phyloP scores from a whole-genome alignment of 2,113 vertebrate genomes.

The Esox niger region DNA sequence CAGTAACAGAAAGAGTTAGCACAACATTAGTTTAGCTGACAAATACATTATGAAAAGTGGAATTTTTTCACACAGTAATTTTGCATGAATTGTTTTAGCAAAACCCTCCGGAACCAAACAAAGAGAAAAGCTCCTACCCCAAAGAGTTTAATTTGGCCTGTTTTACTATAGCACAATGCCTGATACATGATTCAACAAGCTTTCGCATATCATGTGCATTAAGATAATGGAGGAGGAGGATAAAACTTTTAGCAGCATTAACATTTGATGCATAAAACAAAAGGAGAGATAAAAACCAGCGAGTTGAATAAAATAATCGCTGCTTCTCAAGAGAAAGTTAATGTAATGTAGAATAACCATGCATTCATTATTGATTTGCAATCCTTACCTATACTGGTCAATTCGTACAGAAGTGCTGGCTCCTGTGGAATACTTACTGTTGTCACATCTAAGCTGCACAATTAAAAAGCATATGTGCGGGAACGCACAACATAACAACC shows the following conservation, averaged over 20 bases:
- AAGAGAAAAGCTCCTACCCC: slow-evolving; percentile 48
- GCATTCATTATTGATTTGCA: slow-evolving; percentile 63
- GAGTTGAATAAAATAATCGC: slow-evolving; percentile 37
- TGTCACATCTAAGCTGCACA: no score
- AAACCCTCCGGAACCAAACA: slow-evolving; percentile 35
- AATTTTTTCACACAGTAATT: neutral
- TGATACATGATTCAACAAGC: slow-evolving; percentile 75
- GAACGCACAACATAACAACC: no score
- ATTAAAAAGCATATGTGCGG: no score
- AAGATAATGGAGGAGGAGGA: slow-evolving; percentile 69
- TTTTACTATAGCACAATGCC: slow-evolving; percentile 69
- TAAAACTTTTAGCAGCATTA: slow-evolving; percentile 76
- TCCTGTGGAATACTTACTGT: slow-evolving; percentile 4
- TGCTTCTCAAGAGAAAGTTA: slow-evolving; percentile 48
- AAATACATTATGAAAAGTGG: neutral
- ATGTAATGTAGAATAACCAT: slow-evolving; percentile 52
- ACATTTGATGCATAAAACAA: slow-evolving; percentile 74
- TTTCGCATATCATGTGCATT: slow-evolving; percentile 66
- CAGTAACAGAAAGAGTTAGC: neutral
- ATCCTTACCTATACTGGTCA: slow-evolving; percentile 27
- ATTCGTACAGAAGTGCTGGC: neutral
- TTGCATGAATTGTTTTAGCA: neutral
- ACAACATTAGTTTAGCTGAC: neutral
- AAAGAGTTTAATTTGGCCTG: slow-evolving; percentile 56
- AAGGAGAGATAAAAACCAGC: slow-evolving; percentile 53